These are phyloP conservation scores for Mellilla xanthometata DNA, from an alignment of 2,888 invertebrate species.

Conservation along the genomic window DNA sequence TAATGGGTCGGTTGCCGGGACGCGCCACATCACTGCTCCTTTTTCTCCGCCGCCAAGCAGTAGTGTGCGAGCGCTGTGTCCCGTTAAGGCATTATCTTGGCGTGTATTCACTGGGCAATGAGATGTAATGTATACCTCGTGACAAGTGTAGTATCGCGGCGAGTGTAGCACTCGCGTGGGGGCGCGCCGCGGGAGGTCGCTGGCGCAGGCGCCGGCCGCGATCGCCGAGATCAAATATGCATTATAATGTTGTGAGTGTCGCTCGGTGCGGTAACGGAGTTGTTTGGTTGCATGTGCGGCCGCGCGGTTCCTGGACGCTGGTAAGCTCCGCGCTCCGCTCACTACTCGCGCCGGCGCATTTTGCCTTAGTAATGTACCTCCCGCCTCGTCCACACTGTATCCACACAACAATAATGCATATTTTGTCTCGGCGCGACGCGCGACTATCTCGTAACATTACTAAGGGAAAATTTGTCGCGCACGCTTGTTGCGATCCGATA, in stretches of 20 bases:
- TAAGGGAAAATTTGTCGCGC: slow-evolving; percentile 77
- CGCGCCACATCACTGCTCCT: neutral
- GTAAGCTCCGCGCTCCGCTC: slow-evolving; percentile 52
- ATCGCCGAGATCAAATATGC: slow-evolving; percentile 23
- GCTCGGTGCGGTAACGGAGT: slow-evolving; percentile 43
- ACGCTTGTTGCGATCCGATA: slow-evolving; percentile 56
- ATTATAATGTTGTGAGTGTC: slow-evolving; percentile 8
- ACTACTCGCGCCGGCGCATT: slow-evolving; percentile 58
- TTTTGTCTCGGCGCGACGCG: slow-evolving; percentile 61
- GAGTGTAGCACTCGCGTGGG: no score
- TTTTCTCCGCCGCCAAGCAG: slow-evolving; percentile 2
- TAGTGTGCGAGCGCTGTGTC: no score
- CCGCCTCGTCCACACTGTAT: slow-evolving; percentile 20
- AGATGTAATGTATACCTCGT: no score
- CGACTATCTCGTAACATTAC: slow-evolving; percentile 64
- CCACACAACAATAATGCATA: slow-evolving; percentile 66
- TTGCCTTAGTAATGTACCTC: slow-evolving; percentile 74
- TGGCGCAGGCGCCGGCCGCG: no score
- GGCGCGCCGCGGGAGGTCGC: no score
- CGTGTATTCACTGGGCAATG: no score
- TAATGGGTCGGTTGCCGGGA: no score
- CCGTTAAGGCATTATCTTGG: no score
- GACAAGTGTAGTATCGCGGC: no score
- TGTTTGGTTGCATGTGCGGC: slow-evolving; percentile 71
- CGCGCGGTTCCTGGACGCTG: slow-evolving; percentile 49